Evolutionary conservation across 2,113 vertebrate genomes (phyloP).

Genomic region (Clarias gariepinus): DNA sequence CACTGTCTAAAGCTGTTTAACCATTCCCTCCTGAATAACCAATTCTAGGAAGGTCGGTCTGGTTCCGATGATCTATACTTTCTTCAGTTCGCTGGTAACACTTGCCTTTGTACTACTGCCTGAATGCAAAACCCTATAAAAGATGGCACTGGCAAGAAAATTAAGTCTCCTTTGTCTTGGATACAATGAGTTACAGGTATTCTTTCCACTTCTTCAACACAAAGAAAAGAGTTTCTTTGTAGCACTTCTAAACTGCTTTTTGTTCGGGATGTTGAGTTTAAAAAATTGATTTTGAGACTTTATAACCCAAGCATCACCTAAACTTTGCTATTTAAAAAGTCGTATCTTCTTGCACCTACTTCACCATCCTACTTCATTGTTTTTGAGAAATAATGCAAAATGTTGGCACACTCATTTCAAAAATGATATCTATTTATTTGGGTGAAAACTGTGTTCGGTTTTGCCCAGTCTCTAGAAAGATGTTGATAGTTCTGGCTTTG

Average conservation of each 20-base stretch:
- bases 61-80: not conserved
- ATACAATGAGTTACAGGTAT: not conserved
- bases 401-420: not conserved
- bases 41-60: not conserved
- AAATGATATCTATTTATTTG: not conserved
- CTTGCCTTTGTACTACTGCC: not conserved
- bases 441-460: not conserved
- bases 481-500: not conserved
- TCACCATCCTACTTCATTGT: not conserved
- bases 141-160: not conserved
- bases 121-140: not conserved
- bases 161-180: not conserved
- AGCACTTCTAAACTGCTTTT: not conserved
- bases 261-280: not conserved
- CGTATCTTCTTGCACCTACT: not conserved
- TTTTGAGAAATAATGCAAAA: not conserved
- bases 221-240: not conserved
- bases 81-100: not conserved
- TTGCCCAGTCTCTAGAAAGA: not conserved
- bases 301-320: not conserved
- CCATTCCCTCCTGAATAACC: not conserved
- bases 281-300: not conserved
- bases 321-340: not conserved
- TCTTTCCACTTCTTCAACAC: not conserved
- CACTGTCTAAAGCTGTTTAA: not conserved